Conservation (phyloP, 37 sponge, comb jelly and placozoan species). For the Theonella swinhoei region DNA sequence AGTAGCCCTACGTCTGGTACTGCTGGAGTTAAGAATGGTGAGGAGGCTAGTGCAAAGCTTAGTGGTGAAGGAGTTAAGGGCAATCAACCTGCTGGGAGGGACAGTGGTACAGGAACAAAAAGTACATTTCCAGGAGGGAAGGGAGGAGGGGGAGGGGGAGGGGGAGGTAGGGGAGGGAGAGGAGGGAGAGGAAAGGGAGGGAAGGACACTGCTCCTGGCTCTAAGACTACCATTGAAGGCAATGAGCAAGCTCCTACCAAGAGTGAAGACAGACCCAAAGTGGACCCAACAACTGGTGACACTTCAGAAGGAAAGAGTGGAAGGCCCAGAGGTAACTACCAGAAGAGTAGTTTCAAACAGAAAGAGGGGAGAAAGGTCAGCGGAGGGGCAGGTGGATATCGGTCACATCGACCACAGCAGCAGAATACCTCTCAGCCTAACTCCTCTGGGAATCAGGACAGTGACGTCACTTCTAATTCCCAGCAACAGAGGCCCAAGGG, state of each 20-base stretch:
- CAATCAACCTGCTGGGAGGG: too few relatives aligned
- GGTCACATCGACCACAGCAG: neutral
- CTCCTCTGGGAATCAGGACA: neutral
- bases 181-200: neutral
- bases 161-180: neutral
- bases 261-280: neutral
- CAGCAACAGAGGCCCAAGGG: neutral
- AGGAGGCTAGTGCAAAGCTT: neutral
- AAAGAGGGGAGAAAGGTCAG: neutral
- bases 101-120: neutral
- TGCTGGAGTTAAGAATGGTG: neutral
- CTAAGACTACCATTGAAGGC: neutral
- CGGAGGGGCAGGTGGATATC: neutral
- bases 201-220: neutral
- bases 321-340: neutral
- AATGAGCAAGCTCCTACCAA: neutral
- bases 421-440: neutral
- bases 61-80: neutral
- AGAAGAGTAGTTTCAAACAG: neutral
- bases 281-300: neutral
- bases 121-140: neutral
- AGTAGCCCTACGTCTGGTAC: neutral
- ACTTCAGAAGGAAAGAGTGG: neutral
- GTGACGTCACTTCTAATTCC: neutral
- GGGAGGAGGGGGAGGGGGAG: neutral